Conservation (phyloP, 2,888 invertebrate species). For the Yponomeuta evonymella region DNA sequence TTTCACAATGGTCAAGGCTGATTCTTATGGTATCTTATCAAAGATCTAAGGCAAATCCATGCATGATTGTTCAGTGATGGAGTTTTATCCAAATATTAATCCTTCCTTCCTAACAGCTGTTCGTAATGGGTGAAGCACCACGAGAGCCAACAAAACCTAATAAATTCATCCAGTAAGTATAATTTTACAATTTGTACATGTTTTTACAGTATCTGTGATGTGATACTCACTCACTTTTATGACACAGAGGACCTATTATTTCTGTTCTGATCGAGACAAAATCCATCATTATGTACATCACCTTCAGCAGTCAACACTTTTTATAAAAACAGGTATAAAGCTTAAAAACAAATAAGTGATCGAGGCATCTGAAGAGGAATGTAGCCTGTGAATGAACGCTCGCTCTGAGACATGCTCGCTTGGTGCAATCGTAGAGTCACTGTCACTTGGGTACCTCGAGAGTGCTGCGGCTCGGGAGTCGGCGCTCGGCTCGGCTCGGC, state of each 20-base stretch:
- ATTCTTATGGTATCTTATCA: constrained; percentile 4
- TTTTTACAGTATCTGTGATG: constrained; percentile 21
- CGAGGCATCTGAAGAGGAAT: constrained; percentile 46
- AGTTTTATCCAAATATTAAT: not conserved
- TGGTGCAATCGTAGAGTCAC: not conserved
- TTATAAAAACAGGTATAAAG: constrained; percentile 63
- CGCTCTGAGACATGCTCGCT: not conserved
- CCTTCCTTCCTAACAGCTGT: not conserved
- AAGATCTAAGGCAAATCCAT: constrained; percentile 9
- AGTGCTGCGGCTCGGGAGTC: constrained; percentile 1
- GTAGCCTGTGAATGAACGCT: constrained; percentile 33
- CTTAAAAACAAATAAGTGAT: constrained; percentile 53
- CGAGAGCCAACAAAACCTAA: constrained; percentile 22
- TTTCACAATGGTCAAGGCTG: constrained; percentile 8
- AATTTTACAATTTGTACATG: constrained; percentile 13
- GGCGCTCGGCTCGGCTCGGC: not conserved
- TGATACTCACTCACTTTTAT: constrained; percentile 30
- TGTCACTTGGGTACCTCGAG: not conserved
- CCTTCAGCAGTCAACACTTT: constrained; percentile 40
- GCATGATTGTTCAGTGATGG: constrained; percentile 3
- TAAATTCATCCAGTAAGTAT: constrained; percentile 18
- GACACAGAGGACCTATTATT: constrained; percentile 41
- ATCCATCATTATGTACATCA: constrained; percentile 48
- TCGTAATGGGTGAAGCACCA: constrained; percentile 7
- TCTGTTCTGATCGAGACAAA: constrained; percentile 47